These are phyloP conservation scores for Tortrix viridana DNA, from an alignment of 2,888 invertebrate species.

Conservation along the genomic window DNA sequence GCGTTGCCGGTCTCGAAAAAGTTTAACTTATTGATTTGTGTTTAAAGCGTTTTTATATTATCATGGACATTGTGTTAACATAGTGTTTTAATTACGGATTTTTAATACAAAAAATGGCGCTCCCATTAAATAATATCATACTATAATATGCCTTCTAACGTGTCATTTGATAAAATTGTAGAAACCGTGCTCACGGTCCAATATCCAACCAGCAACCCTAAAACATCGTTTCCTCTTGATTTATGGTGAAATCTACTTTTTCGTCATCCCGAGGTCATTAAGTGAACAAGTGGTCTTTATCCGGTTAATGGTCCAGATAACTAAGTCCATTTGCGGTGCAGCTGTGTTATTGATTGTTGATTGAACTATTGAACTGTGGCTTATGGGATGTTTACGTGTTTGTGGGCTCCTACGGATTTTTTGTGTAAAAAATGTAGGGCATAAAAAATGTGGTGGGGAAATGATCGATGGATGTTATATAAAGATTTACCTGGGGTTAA, in stretches of 20 bases:
- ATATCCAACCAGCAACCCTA: background rate
- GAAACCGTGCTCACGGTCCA: background rate
- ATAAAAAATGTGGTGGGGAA: too few species aligned
- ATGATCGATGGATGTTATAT: too few species aligned
- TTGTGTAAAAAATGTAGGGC: too few species aligned
- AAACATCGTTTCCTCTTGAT: background rate
- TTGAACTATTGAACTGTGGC: constrained; percentile 49
- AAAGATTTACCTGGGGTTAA: too few species aligned
- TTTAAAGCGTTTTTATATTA: too few species aligned
- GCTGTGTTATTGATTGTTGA: constrained; percentile 68
- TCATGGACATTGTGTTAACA: too few species aligned
- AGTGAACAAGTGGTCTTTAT: constrained; percentile 66
- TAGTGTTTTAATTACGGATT: too few species aligned
- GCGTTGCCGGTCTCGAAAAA: too few species aligned
- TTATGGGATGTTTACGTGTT: constrained; percentile 18
- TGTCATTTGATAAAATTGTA: background rate
- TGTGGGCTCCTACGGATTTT: background rate
- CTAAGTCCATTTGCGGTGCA: constrained; percentile 59
- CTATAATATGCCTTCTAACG: too few species aligned
- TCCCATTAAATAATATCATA: too few species aligned
- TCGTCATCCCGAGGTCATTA: constrained; percentile 54
- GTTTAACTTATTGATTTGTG: too few species aligned
- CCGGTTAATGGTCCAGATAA: constrained; percentile 70
- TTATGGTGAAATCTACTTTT: constrained; percentile 27
- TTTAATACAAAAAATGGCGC: too few species aligned